phyloP scores from a whole-genome alignment of 2,888 invertebrate species.

The Electrophaes corylata region DNA sequence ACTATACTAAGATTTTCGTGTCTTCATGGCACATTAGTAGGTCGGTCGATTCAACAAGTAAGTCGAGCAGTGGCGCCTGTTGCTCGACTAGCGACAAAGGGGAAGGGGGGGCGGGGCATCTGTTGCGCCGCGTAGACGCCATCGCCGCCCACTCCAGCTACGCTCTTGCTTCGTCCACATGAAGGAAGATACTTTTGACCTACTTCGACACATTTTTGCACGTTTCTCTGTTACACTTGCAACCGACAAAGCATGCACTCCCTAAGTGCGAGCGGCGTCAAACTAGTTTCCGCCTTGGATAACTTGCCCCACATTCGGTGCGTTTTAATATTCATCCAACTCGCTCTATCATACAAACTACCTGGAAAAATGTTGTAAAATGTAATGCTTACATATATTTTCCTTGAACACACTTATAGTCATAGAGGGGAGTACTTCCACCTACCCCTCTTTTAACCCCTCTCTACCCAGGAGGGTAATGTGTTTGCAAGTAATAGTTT shows the following conservation, averaged over 20 bases:
- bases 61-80: conserved; percentile 75
- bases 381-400: conserved; percentile 8
- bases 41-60: conserved; percentile 85
- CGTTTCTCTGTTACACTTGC: conserved; percentile 48
- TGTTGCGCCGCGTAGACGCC: conserved; percentile 82
- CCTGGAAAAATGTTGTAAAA: conserved; percentile 26
- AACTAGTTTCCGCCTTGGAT: conserved; percentile 20
- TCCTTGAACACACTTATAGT: not conserved
- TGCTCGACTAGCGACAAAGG: conserved; percentile 54
- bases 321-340: conserved; percentile 23
- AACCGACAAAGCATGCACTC: conserved; percentile 32
- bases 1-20: conserved; percentile 55
- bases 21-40: conserved; percentile 77
- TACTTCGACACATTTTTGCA: conserved; percentile 55
- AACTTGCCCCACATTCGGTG: conserved; percentile 23
- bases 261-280: conserved; percentile 38
- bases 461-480: not conserved
- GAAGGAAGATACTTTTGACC: conserved; percentile 70
- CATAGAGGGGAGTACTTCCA: not conserved
- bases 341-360: conserved; percentile 27
- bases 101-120: conserved; percentile 67
- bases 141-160: conserved; percentile 64
- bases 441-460: not conserved
- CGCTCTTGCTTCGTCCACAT: conserved; percentile 63
- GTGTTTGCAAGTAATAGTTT: conserved; percentile 9